A percentile compares a stretch with the other conserved stretches of the same genome.
phyloP scores from a whole-genome alignment of 2,888 invertebrate species.

The Troides helena region DNA sequence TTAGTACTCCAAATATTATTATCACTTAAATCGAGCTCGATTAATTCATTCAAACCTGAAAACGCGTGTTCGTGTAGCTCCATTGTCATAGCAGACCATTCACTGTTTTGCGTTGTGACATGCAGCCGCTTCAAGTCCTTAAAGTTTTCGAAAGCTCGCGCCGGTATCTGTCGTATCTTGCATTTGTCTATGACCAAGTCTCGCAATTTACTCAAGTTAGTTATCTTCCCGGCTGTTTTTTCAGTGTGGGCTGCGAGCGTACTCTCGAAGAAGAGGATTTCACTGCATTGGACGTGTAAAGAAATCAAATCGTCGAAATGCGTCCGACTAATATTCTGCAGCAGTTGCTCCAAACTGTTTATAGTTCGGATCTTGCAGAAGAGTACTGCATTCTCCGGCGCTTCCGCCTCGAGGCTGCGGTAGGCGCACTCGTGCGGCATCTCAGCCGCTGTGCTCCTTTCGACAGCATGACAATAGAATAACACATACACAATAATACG shows the following conservation, averaged over 20 bases:
- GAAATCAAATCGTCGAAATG: conserved; percentile 84
- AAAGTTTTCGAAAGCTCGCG: conserved; percentile 84
- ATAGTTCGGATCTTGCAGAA: conserved; percentile 87
- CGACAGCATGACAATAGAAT: conserved; percentile 70
- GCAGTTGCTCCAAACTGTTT: conserved; percentile 83
- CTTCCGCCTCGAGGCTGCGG: conserved; percentile 80
- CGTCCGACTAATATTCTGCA: conserved; percentile 84
- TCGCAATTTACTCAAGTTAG: conserved; percentile 83
- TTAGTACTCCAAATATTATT: conserved; percentile 90
- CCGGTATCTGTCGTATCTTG: conserved; percentile 87
- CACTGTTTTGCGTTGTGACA: conserved; percentile 87
- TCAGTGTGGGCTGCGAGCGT: conserved; percentile 79
- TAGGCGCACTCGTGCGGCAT: conserved; percentile 86
- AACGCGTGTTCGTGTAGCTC: conserved; percentile 86
- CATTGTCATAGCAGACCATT: conserved; percentile 89
- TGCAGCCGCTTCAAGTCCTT: conserved; percentile 84
- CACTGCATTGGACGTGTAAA: conserved; percentile 86
- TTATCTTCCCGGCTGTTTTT: conserved; percentile 73
- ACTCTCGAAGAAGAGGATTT: conserved; percentile 87
- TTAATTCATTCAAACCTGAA: conserved; percentile 83
- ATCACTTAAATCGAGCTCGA: conserved; percentile 84
- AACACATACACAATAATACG: conserved; percentile 76
- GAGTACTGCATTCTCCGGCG: conserved; percentile 79
- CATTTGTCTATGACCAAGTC: conserved; percentile 86
- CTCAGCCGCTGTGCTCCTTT: conserved; percentile 66